Base-by-base conservation (phyloP, 2,797 vertebrate species). In the Sebastes baramenuke region DNA sequence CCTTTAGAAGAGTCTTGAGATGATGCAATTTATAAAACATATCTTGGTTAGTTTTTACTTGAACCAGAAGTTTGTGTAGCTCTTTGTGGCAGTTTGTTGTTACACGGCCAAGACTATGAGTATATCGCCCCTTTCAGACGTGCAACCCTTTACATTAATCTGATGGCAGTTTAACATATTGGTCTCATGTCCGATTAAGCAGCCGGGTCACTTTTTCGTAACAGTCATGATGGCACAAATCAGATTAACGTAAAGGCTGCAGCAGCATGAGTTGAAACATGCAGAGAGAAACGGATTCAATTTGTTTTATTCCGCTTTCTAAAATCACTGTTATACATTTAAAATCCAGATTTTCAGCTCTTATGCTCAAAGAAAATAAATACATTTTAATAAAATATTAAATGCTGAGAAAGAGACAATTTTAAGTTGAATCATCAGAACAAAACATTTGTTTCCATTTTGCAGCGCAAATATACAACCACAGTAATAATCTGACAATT, bases 391-490 rank as follows among this genome's bases (percentile, higher is more conserved):
- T 22, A 18, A 69, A 34, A 1, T 56, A 7, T 32, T 1, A 30
- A n/a, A 49, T 2, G 5, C 22, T 25, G n/a, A n/a, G 11, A 67
- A 29, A 27, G 2, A 49, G 9, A 36, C 0, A 2, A 2, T 36
- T 8, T 36, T 8, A 52, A n/a, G 1, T 22, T n/a, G 25, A 30
- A 32, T 34, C 1, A 68, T 68, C 66, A 54, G 18, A 68, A 20
- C 9, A 27, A 66, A 27, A 9, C 13, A 0, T 11, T 18, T 38
- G 3, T 36, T 22, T 3, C 42, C 42, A 16, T 46, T 46, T 46
- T 46, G 42, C 42, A 46, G 42, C 14, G 16, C 6, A n/a, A n/a
- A 25, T 25, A 25, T 30, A 52, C 5, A 52, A 52, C 65, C 42
- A 29, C 25, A 49, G 65, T 34, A 2, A 55, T 12, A n/a, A 27